Percentiles rank a stretch among this genome's conserved stretches.
Evolutionary conservation across 2,888 invertebrate species (phyloP).

Genomic region (Cremastinae sp.): DNA sequence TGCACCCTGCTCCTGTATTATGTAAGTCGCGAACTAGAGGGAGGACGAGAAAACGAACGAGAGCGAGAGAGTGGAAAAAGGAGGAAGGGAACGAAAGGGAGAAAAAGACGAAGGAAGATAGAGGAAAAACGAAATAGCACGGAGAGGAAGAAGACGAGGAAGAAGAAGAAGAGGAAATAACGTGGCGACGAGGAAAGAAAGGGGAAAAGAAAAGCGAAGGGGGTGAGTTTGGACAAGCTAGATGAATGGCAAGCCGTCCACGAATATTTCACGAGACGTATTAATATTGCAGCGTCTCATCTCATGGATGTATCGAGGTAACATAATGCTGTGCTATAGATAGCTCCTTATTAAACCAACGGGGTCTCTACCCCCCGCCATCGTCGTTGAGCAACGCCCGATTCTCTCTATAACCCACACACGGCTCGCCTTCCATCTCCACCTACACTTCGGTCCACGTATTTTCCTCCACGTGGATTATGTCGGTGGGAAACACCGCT

Average conservation of each 20-base stretch:
- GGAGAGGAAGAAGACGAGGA: conserved; percentile 60
- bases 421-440: background rate
- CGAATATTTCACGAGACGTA: conserved; percentile 79
- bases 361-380: conserved; percentile 59
- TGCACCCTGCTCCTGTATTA: conserved; percentile 57
- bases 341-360: conserved; percentile 81
- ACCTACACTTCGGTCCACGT: background rate
- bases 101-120: conserved; percentile 56
- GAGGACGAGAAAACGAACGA: conserved; percentile 29
- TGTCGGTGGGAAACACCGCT: background rate
- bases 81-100: conserved; percentile 38
- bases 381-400: conserved; percentile 62
- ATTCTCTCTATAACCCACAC: conserved; percentile 25
- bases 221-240: conserved; percentile 65
- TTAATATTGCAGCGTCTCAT: conserved; percentile 80
- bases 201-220: conserved; percentile 48
- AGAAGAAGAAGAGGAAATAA: conserved; percentile 31
- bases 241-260: conserved; percentile 79
- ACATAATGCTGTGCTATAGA: conserved; percentile 81
- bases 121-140: no score
- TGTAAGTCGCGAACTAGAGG: conserved; percentile 40
- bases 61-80: conserved; percentile 26
- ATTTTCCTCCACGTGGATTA: conserved; percentile 25
- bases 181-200: conserved; percentile 65
- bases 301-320: conserved; percentile 80